Evolutionary conservation across 1,140 invertebrate genomes (phyloP).

Genomic region (Magallana gigas): DNA sequence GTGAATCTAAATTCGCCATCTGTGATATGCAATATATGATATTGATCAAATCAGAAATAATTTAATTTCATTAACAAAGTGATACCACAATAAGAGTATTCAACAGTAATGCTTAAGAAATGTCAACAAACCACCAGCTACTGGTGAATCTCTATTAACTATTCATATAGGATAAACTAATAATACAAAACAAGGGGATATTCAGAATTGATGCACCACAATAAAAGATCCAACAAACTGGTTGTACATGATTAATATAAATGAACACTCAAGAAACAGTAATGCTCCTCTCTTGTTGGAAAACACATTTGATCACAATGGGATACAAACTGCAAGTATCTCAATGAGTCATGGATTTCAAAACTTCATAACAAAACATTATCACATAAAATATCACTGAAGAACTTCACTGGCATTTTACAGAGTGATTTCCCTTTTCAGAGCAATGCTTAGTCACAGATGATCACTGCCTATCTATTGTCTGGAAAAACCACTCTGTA

Average conservation of each 20-base stretch:
- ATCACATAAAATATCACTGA: constrained; percentile 45
- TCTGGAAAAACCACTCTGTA: constrained; percentile 94
- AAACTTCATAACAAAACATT: constrained; percentile 2
- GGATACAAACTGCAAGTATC: not conserved
- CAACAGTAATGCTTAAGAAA: not conserved
- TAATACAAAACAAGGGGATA: not conserved
- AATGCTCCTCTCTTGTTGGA: not conserved
- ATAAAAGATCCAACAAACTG: not conserved
- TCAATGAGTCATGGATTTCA: not conserved
- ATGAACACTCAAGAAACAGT: not conserved
- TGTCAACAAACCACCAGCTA: not conserved
- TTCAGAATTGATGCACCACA: constrained; percentile 9
- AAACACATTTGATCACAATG: not conserved
- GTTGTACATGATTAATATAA: not conserved
- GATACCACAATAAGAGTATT: not conserved
- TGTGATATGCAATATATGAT: not conserved
- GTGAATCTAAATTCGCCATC: not conserved
- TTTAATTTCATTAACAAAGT: not conserved
- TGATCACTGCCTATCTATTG: constrained; percentile 85
- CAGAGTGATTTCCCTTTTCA: constrained; percentile 36
- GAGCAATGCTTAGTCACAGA: not conserved
- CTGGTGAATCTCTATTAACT: not conserved
- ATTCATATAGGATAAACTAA: not conserved
- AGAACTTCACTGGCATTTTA: constrained; percentile 37
- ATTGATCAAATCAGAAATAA: not conserved